A percentile compares a stretch with the other conserved stretches of the same genome.
These are phyloP conservation scores for Tachypleus tridentatus DNA, from an alignment of 1,140 invertebrate species.

Conservation along the genomic window DNA sequence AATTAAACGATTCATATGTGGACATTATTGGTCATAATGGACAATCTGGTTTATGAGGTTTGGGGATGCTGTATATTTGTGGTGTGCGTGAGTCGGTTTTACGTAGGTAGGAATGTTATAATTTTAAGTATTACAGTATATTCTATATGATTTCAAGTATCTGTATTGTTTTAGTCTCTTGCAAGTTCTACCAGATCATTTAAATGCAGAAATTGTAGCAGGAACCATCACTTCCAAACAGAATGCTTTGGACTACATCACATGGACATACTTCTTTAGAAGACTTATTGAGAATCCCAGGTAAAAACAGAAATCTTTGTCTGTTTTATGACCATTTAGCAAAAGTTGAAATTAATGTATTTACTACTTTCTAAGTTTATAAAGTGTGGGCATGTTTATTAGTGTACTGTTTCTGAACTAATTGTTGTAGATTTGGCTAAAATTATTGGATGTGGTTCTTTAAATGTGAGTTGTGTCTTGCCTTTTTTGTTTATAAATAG, in stretches of 20 bases:
- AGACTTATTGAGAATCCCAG: constrained; percentile 80
- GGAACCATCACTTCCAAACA: constrained; percentile 86
- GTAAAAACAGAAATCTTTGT: constrained; percentile 6
- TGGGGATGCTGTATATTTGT: too few relatives aligned
- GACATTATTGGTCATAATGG: too few relatives aligned
- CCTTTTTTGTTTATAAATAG: too few relatives aligned
- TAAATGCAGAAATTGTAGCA: constrained; percentile 94
- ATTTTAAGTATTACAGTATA: too few relatives aligned
- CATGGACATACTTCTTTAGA: constrained; percentile 97
- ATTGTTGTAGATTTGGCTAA: not conserved
- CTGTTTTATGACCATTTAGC: not conserved
- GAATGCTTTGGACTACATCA: constrained; percentile 91
- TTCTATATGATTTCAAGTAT: not conserved
- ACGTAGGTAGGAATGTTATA: too few relatives aligned
- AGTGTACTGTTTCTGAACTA: not conserved
- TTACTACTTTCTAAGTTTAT: too few relatives aligned
- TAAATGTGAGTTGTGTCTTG: too few relatives aligned
- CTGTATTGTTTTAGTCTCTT: constrained; percentile 50
- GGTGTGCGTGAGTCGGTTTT: too few relatives aligned
- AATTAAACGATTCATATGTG: too few relatives aligned
- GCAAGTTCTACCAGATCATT: constrained; percentile 83
- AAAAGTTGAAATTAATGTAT: too few relatives aligned
- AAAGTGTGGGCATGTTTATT: too few relatives aligned
- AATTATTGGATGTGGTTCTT: constrained; percentile 4
- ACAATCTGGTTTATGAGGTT: too few relatives aligned